These are phyloP conservation scores for Microdon myrmicae DNA, from an alignment of 2,888 invertebrate genomes.

Conservation along the genomic window DNA sequence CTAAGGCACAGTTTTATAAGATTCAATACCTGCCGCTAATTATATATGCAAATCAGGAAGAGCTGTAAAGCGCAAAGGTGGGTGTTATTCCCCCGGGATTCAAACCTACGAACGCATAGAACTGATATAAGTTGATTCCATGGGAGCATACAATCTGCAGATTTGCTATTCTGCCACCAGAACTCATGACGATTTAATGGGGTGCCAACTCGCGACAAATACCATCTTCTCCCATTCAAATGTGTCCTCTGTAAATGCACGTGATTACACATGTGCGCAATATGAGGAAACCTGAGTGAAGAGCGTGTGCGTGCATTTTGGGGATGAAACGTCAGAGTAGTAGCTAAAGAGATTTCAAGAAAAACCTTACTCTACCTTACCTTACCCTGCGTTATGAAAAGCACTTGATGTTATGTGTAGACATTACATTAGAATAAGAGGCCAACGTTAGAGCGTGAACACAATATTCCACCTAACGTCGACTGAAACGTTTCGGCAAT, in stretches of 20 bases:
- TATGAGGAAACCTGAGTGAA: not conserved
- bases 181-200: slow-evolving; percentile 50
- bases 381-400: slow-evolving; percentile 20
- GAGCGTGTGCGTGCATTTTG: slow-evolving; percentile 18
- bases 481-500: slow-evolving; percentile 25
- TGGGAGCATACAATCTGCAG: slow-evolving; percentile 47
- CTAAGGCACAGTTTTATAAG: no score
- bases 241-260: slow-evolving; percentile 13
- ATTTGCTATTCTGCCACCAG: slow-evolving; percentile 39
- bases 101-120: slow-evolving; percentile 32
- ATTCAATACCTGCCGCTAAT: slow-evolving; percentile 43
- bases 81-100: slow-evolving; percentile 33
- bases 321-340: slow-evolving; percentile 29
- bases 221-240: slow-evolving; percentile 45
- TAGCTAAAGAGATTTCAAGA: slow-evolving; percentile 44
- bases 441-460: slow-evolving; percentile 24
- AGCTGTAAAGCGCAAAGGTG: slow-evolving; percentile 24
- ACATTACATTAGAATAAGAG: slow-evolving; percentile 42
- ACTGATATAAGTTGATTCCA: slow-evolving; percentile 36
- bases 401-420: slow-evolving; percentile 5
- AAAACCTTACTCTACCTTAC: slow-evolving; percentile 43
- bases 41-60: slow-evolving; percentile 43
- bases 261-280: not conserved
- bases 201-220: slow-evolving; percentile 51
- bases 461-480: slow-evolving; percentile 9